phyloP scores from a whole-genome alignment of 2,888 invertebrate genomes.

The Polydrusus cervinus region DNA sequence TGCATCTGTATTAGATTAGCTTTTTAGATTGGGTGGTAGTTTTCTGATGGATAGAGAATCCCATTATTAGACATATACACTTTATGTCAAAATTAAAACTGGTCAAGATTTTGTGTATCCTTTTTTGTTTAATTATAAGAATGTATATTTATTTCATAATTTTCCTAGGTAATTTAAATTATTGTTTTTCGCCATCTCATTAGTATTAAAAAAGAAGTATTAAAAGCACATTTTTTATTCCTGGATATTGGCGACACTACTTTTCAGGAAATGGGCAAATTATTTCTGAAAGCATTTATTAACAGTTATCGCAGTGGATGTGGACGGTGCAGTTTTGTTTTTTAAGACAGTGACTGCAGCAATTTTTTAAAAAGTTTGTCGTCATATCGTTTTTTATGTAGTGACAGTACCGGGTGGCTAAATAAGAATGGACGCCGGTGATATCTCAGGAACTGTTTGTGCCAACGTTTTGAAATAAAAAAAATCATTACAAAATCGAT shows the following conservation, averaged over 20 bases:
- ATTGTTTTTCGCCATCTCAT: neutral
- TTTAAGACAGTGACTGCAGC: neutral
- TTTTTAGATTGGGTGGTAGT: slow-evolving; percentile 34
- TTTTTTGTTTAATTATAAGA: neutral
- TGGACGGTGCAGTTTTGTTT: neutral
- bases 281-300: too few relatives aligned
- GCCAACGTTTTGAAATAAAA: too few relatives aligned
- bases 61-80: slow-evolving; percentile 16
- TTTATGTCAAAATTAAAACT: slow-evolving; percentile 20
- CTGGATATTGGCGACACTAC: too few relatives aligned
- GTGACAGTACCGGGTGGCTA: neutral
- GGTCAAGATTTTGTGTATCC: slow-evolving; percentile 6
- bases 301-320: too few relatives aligned
- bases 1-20: slow-evolving; percentile 32
- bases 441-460: too few relatives aligned
- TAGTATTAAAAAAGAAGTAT: neutral
- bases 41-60: slow-evolving; percentile 15
- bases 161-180: neutral
- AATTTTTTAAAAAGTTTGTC: neutral
- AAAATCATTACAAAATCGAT: too few relatives aligned
- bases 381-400: neutral
- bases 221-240: too few relatives aligned
- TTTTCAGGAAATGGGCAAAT: too few relatives aligned
- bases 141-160: slow-evolving; percentile 2
- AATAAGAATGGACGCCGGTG: too few relatives aligned